These are phyloP conservation scores for Ecliptopera silaceata DNA, from an alignment of 2,888 invertebrate species.

Conservation along the genomic window DNA sequence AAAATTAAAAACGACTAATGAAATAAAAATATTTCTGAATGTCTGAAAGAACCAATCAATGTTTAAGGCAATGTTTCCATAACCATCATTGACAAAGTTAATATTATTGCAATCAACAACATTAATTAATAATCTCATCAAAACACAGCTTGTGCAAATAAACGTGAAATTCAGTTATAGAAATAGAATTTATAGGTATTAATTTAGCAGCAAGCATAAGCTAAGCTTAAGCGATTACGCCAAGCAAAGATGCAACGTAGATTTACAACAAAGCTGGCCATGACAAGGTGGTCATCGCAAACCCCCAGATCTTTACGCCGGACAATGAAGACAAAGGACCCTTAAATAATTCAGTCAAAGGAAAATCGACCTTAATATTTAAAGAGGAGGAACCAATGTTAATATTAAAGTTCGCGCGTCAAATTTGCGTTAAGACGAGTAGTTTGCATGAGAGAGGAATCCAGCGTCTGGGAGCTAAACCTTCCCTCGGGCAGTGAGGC, in stretches of 20 bases:
- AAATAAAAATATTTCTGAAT: too few species aligned
- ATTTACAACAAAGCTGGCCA: slow-evolving; percentile 76
- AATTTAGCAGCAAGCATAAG: slow-evolving; percentile 61
- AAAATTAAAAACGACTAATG: too few species aligned
- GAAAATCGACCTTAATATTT: slow-evolving; percentile 73
- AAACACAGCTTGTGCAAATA: slow-evolving; percentile 13
- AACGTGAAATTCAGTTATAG: slow-evolving; percentile 28
- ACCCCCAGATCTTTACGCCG: slow-evolving; percentile 74
- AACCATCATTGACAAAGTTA: background rate
- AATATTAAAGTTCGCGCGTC: slow-evolving; percentile 73
- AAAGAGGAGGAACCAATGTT: slow-evolving; percentile 64
- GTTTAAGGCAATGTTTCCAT: too few species aligned
- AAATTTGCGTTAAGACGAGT: slow-evolving; percentile 78
- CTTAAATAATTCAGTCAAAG: slow-evolving; percentile 75
- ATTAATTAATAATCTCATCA: slow-evolving; percentile 23
- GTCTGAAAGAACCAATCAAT: too few species aligned
- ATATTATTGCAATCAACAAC: too few species aligned
- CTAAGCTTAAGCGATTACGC: slow-evolving; percentile 74
- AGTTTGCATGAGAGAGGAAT: slow-evolving; percentile 79
- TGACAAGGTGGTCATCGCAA: slow-evolving; percentile 82
- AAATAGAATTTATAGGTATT: slow-evolving; percentile 68
- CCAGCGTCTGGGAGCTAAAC: slow-evolving; percentile 78
- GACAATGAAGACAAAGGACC: slow-evolving; percentile 79
- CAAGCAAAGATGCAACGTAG: slow-evolving; percentile 79
- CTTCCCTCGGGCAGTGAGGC: slow-evolving; percentile 67